Evolutionary conservation across 2,113 vertebrate genomes (phyloP).

Genomic region (Ctenomys sociabilis): DNA sequence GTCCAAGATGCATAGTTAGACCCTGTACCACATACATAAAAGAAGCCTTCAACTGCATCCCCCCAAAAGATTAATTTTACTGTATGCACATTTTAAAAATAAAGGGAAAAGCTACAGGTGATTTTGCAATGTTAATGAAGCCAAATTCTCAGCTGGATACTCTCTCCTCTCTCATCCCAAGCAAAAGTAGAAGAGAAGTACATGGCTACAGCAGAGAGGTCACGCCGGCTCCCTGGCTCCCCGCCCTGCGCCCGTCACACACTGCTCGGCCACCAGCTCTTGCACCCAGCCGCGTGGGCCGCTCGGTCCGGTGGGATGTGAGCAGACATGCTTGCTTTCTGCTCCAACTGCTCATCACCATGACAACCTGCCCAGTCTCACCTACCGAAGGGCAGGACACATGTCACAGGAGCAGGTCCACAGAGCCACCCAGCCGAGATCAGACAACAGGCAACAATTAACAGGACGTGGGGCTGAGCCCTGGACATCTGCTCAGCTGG

Average conservation of each 20-base stretch:
- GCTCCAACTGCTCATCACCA: not conserved
- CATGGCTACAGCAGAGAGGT: accelerated
- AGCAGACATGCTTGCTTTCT: not conserved
- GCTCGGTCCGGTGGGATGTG: not conserved
- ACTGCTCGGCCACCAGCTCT: not conserved
- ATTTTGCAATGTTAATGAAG: not conserved
- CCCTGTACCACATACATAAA: too few species aligned
- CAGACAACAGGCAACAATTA: not conserved
- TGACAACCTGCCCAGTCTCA: not conserved
- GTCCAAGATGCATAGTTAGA: too few species aligned
- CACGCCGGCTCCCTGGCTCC: accelerated
- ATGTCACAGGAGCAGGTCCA: not conserved
- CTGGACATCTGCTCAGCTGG: not conserved
- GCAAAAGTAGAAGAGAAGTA: not conserved
- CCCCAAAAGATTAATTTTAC: not conserved
- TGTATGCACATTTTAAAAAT: not conserved
- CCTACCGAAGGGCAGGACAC: not conserved
- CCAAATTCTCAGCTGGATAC: not conserved
- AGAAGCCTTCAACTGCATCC: not conserved
- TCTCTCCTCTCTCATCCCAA: not conserved
- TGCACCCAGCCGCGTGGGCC: not conserved
- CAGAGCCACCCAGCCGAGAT: not conserved
- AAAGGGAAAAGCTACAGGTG: not conserved
- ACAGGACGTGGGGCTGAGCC: not conserved
- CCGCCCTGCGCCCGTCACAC: not conserved